Evolutionary conservation across 2,113 vertebrate species (phyloP), one percentile per base, ranked within the genome.

Genomic region (Genyomyrus donnyi): DNA sequence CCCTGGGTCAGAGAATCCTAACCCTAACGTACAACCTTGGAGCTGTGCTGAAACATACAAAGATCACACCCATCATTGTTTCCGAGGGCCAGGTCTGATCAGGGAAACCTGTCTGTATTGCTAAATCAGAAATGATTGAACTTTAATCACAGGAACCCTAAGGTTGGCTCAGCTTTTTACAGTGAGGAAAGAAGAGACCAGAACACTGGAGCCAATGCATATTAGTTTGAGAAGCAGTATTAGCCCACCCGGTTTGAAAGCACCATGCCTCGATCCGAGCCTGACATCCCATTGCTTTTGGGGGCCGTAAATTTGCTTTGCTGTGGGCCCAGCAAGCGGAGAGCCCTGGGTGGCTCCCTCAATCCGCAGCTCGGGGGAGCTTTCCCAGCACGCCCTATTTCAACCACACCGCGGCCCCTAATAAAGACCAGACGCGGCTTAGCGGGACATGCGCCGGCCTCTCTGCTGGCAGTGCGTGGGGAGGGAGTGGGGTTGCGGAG

Each of bases 361-460:
- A 62, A 83, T 85, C 84, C 86, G 31, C 77, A 85, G 83, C 74
- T 89, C 35, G 6, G 35, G 21, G 19, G 74, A 84, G 42, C 83
- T 49, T 62, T 70, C 52, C 42, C 19, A 46, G 49, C 84, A 86
- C 9, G 27, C 27, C 83, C 83, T 49, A 45, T 45, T 86, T 87
- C n/a, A 45, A 74, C 84, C 39, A 45, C 89, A 70, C 56, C 45
- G n/a, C 31, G 17, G 83, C 45, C 39, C 45, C 19, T 90, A 90
- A 90, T 90, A 52, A 90, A 87, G 89, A 87, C 89, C 89, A 90
- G 56, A 86, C 56, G 5, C 17, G 9, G 56, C 48, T 21, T 45
- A 49, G 83, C 56, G 46, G 6, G 56, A 50, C 53, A 1, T 9
- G 35, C 2, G 24, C 24, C 8, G 10, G 7, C 74, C 35, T 11